phyloP scores from a whole-genome alignment of 92 coral and sea anemone genomes.

The Diadumene lineata region DNA sequence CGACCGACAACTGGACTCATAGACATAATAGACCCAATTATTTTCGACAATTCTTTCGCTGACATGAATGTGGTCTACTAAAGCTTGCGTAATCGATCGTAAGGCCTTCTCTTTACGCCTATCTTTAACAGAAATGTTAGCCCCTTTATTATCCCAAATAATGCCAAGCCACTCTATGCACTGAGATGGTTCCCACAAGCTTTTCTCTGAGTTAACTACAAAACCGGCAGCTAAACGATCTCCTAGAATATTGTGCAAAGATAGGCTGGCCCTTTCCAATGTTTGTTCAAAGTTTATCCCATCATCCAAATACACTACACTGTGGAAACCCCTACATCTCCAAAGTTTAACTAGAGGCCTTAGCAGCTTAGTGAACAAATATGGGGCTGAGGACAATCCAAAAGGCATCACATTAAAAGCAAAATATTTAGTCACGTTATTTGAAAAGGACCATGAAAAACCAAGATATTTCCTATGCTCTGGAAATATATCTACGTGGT shows the following conservation, averaged over 20 bases:
- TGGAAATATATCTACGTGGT: slow-evolving; percentile 37
- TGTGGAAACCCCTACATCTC: slow-evolving; percentile 25
- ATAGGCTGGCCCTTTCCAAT: slow-evolving; percentile 7
- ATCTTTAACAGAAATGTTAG: too few relatives aligned
- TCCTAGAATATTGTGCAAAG: slow-evolving; percentile 17
- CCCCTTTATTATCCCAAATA: not conserved
- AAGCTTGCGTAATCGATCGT: too few relatives aligned
- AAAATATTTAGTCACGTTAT: slow-evolving; percentile 37
- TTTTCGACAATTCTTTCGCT: not conserved
- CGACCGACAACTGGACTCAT: slow-evolving; percentile 34
- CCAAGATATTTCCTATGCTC: slow-evolving; percentile 41
- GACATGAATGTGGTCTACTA: too few relatives aligned
- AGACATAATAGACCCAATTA: not conserved
- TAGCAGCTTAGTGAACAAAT: slow-evolving; percentile 53
- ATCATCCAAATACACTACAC: slow-evolving; percentile 2
- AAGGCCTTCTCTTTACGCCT: too few relatives aligned
- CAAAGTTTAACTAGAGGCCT: slow-evolving; percentile 49
- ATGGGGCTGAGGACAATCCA: slow-evolving; percentile 65
- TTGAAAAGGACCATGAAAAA: slow-evolving; percentile 30
- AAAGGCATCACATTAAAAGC: slow-evolving; percentile 41
- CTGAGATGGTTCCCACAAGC: slow-evolving; percentile 32
- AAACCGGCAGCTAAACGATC: slow-evolving; percentile 34
- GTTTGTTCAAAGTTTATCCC: slow-evolving; percentile 18
- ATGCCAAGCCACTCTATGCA: slow-evolving; percentile 1
- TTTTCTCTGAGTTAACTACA: slow-evolving; percentile 30